Percentiles rank a stretch among this genome's conserved stretches.
Conservation (phyloP, 2,888 invertebrate species). For the Salticus scenicus region DNA sequence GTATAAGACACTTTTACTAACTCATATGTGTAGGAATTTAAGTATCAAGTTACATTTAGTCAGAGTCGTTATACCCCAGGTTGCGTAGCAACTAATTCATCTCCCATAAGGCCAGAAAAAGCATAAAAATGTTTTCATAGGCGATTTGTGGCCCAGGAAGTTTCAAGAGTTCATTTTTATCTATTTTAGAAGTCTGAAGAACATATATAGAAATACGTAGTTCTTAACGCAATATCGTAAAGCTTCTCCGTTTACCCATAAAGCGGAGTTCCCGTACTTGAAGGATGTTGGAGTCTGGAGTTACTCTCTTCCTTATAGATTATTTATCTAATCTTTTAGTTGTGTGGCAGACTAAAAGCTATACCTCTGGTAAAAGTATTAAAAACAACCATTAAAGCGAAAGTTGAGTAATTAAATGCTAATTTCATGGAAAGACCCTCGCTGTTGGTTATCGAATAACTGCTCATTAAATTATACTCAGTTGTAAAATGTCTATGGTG, state of each 20-base stretch:
- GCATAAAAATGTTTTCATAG: not conserved
- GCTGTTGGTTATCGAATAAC: too few species aligned
- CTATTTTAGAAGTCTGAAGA: not conserved
- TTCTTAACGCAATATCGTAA: not conserved
- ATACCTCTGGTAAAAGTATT: too few species aligned
- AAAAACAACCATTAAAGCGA: too few species aligned
- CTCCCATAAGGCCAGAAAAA: not conserved
- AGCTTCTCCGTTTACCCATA: not conserved
- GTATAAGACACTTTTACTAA: not conserved
- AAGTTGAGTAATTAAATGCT: too few species aligned
- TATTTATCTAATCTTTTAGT: not conserved
- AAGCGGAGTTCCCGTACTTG: not conserved
- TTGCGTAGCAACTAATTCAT: not conserved
- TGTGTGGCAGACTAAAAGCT: too few species aligned
- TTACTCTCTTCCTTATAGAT: not conserved
- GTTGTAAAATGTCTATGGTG: too few species aligned
- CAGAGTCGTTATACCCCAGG: not conserved
- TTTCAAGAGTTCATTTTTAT: not conserved
- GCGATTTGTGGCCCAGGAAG: not conserved
- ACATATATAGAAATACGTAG: not conserved
- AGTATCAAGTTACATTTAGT: not conserved
- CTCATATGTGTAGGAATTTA: not conserved
- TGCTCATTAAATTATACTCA: too few species aligned
- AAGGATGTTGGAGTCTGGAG: not conserved
- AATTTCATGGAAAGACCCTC: too few species aligned